phyloP scores from a whole-genome alignment of 2,888 invertebrate genomes.

The Agonopterix subpropinquella region DNA sequence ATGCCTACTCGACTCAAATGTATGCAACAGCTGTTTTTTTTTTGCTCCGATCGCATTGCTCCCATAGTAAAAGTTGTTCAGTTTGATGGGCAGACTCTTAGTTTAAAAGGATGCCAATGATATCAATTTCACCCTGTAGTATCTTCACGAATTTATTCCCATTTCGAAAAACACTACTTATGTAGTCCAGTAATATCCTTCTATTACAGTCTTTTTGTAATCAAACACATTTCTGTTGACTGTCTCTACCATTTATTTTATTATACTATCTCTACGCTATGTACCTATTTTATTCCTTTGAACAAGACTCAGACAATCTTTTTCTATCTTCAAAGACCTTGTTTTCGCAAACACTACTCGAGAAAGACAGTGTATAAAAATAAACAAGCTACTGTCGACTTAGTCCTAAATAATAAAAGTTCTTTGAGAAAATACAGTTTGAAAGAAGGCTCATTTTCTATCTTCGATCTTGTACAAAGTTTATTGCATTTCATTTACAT shows the following conservation, averaged over 20 bases:
- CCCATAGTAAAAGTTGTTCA: too few species aligned
- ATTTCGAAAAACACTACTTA: too few species aligned
- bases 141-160: too few species aligned
- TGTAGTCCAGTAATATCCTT: too few species aligned
- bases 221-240: constrained; percentile 5
- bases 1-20: too few species aligned
- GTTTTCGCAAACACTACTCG: constrained; percentile 35
- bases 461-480: too few species aligned
- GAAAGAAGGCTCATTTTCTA: background rate
- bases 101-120: too few species aligned
- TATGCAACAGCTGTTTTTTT: too few species aligned
- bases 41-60: too few species aligned
- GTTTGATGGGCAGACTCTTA: too few species aligned
- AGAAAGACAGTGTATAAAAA: constrained; percentile 20
- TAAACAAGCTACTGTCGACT: constrained; percentile 6
- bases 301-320: constrained; percentile 37
- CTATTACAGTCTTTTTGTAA: background rate
- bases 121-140: too few species aligned
- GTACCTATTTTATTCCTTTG: constrained; percentile 33
- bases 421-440: constrained; percentile 4
- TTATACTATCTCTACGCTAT: constrained; percentile 6
- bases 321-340: constrained; percentile 42
- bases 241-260: constrained; percentile 22
- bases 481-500: too few species aligned
- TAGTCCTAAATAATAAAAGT: constrained; percentile 9